phyloP scores from a whole-genome alignment of 1,140 invertebrate species.

The Platyura marginata region DNA sequence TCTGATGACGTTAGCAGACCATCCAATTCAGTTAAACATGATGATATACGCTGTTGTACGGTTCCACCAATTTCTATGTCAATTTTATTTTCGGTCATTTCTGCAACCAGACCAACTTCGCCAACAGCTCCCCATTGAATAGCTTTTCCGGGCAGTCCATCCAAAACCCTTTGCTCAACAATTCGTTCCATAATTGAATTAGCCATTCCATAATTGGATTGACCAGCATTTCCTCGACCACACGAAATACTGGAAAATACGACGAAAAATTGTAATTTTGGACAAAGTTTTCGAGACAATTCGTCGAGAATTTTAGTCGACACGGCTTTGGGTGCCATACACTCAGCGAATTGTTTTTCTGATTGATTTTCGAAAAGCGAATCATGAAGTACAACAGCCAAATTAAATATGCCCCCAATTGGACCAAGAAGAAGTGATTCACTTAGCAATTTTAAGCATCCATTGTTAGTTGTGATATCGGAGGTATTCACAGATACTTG shows the following conservation, averaged over 20 bases:
- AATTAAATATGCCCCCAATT: conserved; percentile 64
- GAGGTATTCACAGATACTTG: conserved; percentile 39
- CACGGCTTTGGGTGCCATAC: conserved; percentile 36
- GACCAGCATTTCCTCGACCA: conserved; percentile 74
- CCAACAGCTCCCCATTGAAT: conserved; percentile 54
- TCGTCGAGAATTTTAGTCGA: conserved; percentile 40
- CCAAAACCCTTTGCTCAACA: conserved; percentile 34
- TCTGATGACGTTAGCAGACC: conserved; percentile 43
- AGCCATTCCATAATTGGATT: conserved; percentile 70
- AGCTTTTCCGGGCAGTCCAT: conserved; percentile 42
- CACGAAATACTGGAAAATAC: conserved; percentile 79
- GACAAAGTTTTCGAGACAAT: conserved; percentile 34
- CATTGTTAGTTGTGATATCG: conserved; percentile 39
- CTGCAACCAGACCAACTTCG: conserved; percentile 54
- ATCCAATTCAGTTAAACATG: conserved; percentile 49
- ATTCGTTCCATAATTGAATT: conserved; percentile 58
- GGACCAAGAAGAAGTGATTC: conserved; percentile 38
- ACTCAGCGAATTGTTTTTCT: conserved; percentile 31
- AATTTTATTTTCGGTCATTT: conserved; percentile 61
- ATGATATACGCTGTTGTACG: conserved; percentile 63
- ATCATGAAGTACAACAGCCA: conserved; percentile 52
- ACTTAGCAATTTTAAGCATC: conserved; percentile 39
- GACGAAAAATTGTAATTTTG: conserved; percentile 39
- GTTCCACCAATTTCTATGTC: conserved; percentile 63
- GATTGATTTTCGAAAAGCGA: conserved; percentile 42